Percentiles rank a stretch among this genome's conserved stretches.
Conservation (phyloP, 2,113 vertebrate species). For the Candoia aspera region DNA sequence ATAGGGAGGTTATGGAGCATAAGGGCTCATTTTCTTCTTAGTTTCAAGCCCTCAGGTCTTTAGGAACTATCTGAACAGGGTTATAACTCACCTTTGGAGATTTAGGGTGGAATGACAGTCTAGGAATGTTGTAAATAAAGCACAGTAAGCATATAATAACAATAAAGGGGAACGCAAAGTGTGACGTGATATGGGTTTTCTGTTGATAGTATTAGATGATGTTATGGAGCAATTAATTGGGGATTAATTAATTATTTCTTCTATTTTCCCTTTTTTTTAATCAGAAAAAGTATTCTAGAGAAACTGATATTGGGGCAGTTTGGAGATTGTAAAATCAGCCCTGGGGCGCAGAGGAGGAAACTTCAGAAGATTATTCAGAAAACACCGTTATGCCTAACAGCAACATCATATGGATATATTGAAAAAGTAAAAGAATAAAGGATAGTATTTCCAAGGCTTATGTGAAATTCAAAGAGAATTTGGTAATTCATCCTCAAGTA, state of each 20-base stretch:
- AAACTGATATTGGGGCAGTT: neutral
- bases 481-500: neutral
- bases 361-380: neutral
- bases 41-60: neutral
- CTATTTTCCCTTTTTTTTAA: neutral
- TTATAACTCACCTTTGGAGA: neutral
- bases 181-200: neutral
- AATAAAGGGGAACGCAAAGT: neutral
- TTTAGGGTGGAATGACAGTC: neutral
- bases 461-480: conserved; percentile 5
- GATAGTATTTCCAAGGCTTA: neutral
- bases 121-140: neutral
- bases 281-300: neutral
- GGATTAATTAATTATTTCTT: neutral
- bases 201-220: neutral
- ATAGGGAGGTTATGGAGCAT: neutral
- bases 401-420: neutral
- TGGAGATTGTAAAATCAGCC: neutral
- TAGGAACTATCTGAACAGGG: neutral
- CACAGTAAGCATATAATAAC: neutral
- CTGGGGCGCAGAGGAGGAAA: neutral
- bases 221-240: neutral
- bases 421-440: neutral
- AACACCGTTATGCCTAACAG: neutral
- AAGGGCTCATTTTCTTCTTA: neutral